phyloP scores from a whole-genome alignment of 1,140 invertebrate genomes.

The Drosophila ambigua region DNA sequence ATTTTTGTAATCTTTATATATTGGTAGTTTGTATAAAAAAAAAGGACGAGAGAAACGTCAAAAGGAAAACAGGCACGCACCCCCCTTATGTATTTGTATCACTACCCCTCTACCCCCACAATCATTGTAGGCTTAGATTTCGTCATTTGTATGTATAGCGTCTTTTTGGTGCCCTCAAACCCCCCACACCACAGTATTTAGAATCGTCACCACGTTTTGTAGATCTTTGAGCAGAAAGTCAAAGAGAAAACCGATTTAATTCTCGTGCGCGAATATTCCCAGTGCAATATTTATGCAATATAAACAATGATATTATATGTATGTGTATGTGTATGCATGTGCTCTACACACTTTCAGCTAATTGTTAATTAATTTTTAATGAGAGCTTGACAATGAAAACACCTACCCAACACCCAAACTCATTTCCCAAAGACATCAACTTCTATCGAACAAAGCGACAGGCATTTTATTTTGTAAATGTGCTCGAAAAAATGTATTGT shows the following conservation, averaged over 20 bases:
- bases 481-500: constrained; percentile 43
- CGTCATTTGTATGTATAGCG: constrained; percentile 50
- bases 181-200: constrained; percentile 55
- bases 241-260: constrained; percentile 45
- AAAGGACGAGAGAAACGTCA: constrained; percentile 17
- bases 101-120: not conserved
- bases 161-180: constrained; percentile 41
- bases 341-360: constrained; percentile 63
- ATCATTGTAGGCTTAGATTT: constrained; percentile 45
- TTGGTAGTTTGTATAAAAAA: constrained; percentile 73
- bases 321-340: constrained; percentile 52
- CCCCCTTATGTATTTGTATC: not conserved
- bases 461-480: constrained; percentile 49
- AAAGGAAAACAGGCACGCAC: constrained; percentile 1
- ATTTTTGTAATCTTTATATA: constrained; percentile 78
- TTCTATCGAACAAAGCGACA: constrained; percentile 41
- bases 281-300: constrained; percentile 63
- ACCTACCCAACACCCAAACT: constrained; percentile 24
- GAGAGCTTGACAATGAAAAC: constrained; percentile 66
- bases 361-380: constrained; percentile 82
- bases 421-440: constrained; percentile 49
- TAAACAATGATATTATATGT: constrained; percentile 55
- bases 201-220: constrained; percentile 29
- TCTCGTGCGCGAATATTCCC: constrained; percentile 55
- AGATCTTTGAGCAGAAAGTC: constrained; percentile 31